Evolutionary conservation across 92 coral and sea anemone species (phyloP), one percentile per base, ranked within the genome.

Genomic region (Epizoanthus scotinus): DNA sequence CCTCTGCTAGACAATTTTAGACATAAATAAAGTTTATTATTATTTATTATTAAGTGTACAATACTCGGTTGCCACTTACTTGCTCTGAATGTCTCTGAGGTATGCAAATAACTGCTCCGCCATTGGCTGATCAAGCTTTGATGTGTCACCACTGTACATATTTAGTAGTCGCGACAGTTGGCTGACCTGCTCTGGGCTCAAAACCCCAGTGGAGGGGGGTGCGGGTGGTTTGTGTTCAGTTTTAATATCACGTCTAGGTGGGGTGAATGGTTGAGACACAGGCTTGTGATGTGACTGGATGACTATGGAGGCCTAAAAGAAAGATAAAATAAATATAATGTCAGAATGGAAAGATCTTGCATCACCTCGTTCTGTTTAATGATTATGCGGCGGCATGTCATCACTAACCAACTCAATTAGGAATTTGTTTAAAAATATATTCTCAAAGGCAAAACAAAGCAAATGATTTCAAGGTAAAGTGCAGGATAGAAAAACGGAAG

Each of bases 141-240:
- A 22, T 63, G 55, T 81, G 52, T 81, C 89, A 17, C 84, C 60
- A 49, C 66, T 83, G 69, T 86, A 86, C 89, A 86, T 81, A 63
- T 77, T 83, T 22, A 86, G 56, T 31, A 86, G 79, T 25, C 89
- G 89, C 14, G 89, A 69, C 31, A 86, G 67, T 36, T 86, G 85
- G 17, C 86, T 83, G 1, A 86, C 81, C 81, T 86, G 89, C 67
- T 86, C 89, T 65, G 89, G 89, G 38, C 81, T 75, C 49, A 59
- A 34, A 25, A 44, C 21, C 17, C 56, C 81, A 20, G 67, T 66
- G 54, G 54, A 54, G n/a, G 20, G 14, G 27, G 81, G 68, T 38
- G 34, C 56, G 56, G 81, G 6, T n/a, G 26, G 67, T 75, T 75
- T 75, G 14, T 20, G 54, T 15, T 60, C 81, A 38, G 68, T 40